phyloP scores from a whole-genome alignment of 2,797 vertebrate species.

The Macropodus opercularis region DNA sequence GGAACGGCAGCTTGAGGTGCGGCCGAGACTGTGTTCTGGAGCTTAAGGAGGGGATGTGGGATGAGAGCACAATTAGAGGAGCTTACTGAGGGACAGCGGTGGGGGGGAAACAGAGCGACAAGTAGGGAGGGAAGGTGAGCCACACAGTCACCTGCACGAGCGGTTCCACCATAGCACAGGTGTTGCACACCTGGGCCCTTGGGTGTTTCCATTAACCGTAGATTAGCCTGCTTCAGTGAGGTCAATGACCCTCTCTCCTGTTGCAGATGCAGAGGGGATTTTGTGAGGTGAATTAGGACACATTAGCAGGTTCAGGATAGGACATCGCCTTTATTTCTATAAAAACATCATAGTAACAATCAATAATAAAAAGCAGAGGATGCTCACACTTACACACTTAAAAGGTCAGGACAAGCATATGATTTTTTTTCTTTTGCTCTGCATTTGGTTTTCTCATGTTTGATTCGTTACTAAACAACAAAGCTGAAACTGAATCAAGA shows the following conservation, averaged over 20 bases:
- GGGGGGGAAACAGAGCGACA: neutral
- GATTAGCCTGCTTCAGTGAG: slow-evolving; percentile 56
- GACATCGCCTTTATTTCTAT: neutral
- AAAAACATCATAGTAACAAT: no score
- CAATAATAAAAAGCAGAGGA: no score
- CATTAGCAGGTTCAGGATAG: slow-evolving; percentile 28
- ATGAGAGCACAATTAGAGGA: slow-evolving; percentile 63
- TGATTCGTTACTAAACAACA: neutral
- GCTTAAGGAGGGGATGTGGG: slow-evolving; percentile 66
- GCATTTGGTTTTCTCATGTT: no score
- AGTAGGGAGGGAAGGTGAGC: slow-evolving; percentile 28
- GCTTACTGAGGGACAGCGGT: slow-evolving; percentile 36
- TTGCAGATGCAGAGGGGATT: slow-evolving; percentile 45
- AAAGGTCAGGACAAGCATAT: no score
- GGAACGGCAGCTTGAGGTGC: slow-evolving; percentile 7
- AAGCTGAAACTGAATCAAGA: neutral
- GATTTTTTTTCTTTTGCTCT: no score
- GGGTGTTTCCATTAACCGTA: slow-evolving; percentile 53
- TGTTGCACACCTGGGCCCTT: slow-evolving; percentile 70
- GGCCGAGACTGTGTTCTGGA: slow-evolving; percentile 41
- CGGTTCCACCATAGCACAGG: slow-evolving; percentile 56
- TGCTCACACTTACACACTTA: no score
- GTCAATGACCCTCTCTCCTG: slow-evolving; percentile 64
- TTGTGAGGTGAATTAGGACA: slow-evolving; percentile 46
- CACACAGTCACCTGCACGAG: slow-evolving; percentile 55